phyloP scores from a whole-genome alignment of 2,113 vertebrate species.

The Caranx melampygus region DNA sequence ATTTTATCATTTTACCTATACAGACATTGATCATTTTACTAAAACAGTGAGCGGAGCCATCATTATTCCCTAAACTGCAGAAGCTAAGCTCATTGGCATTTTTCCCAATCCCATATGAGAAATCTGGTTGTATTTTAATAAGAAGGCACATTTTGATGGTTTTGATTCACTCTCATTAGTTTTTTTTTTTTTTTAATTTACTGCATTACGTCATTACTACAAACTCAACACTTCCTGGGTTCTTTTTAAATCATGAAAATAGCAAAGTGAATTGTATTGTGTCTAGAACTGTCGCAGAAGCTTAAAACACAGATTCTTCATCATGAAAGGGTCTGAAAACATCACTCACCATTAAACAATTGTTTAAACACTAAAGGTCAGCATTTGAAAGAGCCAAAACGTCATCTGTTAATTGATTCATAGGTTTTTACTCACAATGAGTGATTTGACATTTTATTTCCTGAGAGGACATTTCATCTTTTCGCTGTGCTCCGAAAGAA shows the following conservation, averaged over 20 bases:
- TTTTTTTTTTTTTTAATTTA: too few species aligned
- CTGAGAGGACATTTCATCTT: conserved; percentile 53
- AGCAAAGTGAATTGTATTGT: neutral
- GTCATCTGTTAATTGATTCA: conserved; percentile 43
- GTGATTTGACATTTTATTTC: conserved; percentile 64
- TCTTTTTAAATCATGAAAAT: neutral
- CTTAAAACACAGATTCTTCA: neutral
- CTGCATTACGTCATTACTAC: too few species aligned
- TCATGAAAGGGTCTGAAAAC: neutral
- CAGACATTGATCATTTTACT: too few species aligned
- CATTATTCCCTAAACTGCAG: too few species aligned
- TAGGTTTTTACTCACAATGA: conserved; percentile 50
- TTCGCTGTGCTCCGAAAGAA: conserved; percentile 9
- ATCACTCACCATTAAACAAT: conserved; percentile 16
- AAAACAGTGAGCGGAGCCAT: too few species aligned
- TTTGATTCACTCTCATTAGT: too few species aligned
- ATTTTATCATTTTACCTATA: too few species aligned
- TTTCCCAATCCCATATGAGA: too few species aligned
- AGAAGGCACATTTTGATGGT: too few species aligned
- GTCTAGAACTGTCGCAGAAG: neutral
- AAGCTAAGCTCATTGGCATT: too few species aligned
- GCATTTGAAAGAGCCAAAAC: neutral
- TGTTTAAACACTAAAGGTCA: conserved; percentile 43
- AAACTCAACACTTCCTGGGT: neutral
- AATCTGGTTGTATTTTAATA: too few species aligned